phyloP scores from a whole-genome alignment of 1,140 invertebrate genomes.

The Hirudo medicinalis region DNA sequence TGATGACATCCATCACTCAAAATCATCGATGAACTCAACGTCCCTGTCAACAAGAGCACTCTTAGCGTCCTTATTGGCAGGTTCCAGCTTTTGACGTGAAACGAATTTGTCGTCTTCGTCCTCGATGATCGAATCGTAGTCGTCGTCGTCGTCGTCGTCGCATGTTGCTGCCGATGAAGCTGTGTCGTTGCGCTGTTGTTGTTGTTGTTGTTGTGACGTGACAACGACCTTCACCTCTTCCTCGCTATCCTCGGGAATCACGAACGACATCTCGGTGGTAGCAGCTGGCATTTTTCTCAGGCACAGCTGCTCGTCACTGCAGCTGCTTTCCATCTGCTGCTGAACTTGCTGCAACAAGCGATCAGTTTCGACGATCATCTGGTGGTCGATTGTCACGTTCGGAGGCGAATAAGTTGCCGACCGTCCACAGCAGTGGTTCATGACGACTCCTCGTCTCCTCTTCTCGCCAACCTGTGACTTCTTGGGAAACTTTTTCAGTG shows the following conservation, averaged over 20 bases:
- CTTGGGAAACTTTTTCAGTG: too few relatives aligned
- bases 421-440: background rate
- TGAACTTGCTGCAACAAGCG: background rate
- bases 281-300: constrained; percentile 3
- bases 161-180: background rate
- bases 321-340: constrained; percentile 3
- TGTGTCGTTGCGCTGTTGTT: constrained; percentile 3
- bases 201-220: background rate
- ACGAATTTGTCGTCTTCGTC: background rate
- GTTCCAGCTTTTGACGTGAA: background rate
- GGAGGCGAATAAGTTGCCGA: constrained; percentile 1
- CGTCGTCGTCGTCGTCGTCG: background rate
- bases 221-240: background rate
- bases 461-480: too few relatives aligned
- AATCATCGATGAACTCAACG: constrained; percentile 9
- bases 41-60: constrained; percentile 6
- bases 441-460: background rate
- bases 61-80: background rate
- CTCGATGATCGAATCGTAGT: background rate
- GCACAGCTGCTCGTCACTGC: constrained; percentile 5
- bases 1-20: background rate
- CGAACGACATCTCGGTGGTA: constrained; percentile 4
- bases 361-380: constrained; percentile 7
- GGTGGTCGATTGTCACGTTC: background rate
- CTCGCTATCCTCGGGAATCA: constrained; percentile 1